A percentile compares a stretch with the other conserved stretches of the same genome.
phyloP scores from a whole-genome alignment of 2,888 invertebrate species.

The Phyto melanocephala region DNA sequence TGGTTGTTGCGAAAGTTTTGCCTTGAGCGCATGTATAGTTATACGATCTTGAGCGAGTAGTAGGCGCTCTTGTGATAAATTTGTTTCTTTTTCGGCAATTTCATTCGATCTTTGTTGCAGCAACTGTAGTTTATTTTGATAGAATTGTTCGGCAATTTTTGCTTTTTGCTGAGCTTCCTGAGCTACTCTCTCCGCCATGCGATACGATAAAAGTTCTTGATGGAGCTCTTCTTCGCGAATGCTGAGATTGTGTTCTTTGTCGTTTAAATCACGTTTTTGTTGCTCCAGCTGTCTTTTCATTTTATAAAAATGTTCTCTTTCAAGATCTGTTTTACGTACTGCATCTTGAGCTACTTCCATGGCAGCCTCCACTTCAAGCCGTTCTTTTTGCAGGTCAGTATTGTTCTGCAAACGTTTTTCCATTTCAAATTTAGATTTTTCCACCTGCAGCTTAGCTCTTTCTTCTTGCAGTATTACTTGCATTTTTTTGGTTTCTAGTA shows the following conservation, averaged over 20 bases:
- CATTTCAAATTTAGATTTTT: slow-evolving; percentile 74
- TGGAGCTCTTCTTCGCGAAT: slow-evolving; percentile 76
- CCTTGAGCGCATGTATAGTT: slow-evolving; percentile 72
- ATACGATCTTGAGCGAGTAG: slow-evolving; percentile 76
- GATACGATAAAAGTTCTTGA: slow-evolving; percentile 71
- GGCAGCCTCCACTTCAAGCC: slow-evolving; percentile 75
- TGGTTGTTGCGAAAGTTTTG: slow-evolving; percentile 70
- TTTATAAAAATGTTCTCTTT: slow-evolving; percentile 75
- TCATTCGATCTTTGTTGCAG: slow-evolving; percentile 74
- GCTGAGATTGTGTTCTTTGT: slow-evolving; percentile 73
- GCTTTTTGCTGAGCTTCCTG: slow-evolving; percentile 71
- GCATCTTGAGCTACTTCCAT: slow-evolving; percentile 77
- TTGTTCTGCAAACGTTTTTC: slow-evolving; percentile 71
- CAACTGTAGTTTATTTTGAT: slow-evolving; percentile 74
- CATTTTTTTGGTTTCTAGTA: slow-evolving; percentile 73
- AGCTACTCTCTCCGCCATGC: slow-evolving; percentile 73
- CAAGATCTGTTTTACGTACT: slow-evolving; percentile 75
- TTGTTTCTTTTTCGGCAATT: slow-evolving; percentile 75
- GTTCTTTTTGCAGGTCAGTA: slow-evolving; percentile 70
- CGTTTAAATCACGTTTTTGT: slow-evolving; percentile 74
- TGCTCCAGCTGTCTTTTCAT: slow-evolving; percentile 76
- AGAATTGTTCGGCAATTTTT: slow-evolving; percentile 72
- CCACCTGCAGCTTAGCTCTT: slow-evolving; percentile 71
- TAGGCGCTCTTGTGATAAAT: slow-evolving; percentile 76
- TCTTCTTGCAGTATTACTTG: slow-evolving; percentile 75